Evolutionary conservation across 2,113 vertebrate species (phyloP), one percentile per base, ranked within the genome.

Genomic region (Benitochromis conjunctus): DNA sequence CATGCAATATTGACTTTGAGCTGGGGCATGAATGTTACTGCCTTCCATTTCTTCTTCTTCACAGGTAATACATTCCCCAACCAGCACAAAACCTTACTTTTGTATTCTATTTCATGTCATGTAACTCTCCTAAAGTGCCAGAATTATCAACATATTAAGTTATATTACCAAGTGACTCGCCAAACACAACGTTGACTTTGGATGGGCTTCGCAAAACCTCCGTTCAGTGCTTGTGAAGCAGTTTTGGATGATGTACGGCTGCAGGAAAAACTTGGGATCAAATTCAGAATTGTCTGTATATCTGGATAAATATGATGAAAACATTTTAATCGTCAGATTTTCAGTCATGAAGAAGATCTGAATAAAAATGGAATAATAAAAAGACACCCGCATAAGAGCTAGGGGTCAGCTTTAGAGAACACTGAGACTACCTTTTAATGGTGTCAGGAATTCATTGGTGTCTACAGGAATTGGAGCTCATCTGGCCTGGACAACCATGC

Each of bases 171-270:
- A 9, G n/a, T 14, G 57, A 16, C 10, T 9, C 4, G 85, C 94
- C 94, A 93, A 94, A 79, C 83, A 78, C 85, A 88, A 91, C 77
- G 26, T 91, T 93, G 87, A 90, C 64, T 3, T 85, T 94, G 92
- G 92, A 92, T 1, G 18, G 26, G 14, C 38, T 84, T 29, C 16
- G 5, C 31, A 3, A 34, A 88, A 86, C 38, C 86, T 86, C 85
- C 29, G 54, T 82, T 76, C 84, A 34, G 11, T 18, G 78, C 74
- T 60, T 64, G 79, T 78, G 78, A 43, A 13, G 41, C 46, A 77
- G 53, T 51, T 69, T 51, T 69, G 5, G 11, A 48, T 34, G 58
- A 62, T 76, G 24, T 76, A 51, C 18, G 1, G 71, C 18, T 53
- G 71, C 26, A 76, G 71, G 26, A 18, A 34, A 76, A 53, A 34